Evolutionary conservation across 2,888 invertebrate genomes (phyloP).

Genomic region (Uropetala carovei): DNA sequence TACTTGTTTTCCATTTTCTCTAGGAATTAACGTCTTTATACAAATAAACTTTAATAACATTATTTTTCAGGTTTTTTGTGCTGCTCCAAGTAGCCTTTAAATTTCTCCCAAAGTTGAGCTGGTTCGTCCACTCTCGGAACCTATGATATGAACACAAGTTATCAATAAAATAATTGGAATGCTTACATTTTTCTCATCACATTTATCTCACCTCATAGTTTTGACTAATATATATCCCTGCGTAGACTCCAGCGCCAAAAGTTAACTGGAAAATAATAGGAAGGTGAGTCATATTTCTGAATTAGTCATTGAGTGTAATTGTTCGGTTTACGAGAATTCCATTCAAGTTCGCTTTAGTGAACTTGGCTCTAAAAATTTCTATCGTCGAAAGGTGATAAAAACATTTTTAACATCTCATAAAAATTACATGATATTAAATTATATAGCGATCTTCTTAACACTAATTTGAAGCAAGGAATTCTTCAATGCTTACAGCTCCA

Average conservation of each 20-base stretch:
- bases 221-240: constrained; percentile 85
- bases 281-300: constrained; percentile 68
- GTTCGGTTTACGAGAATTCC: background rate
- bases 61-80: constrained; percentile 74
- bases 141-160: constrained; percentile 76
- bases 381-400: background rate
- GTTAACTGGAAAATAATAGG: constrained; percentile 79
- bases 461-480: background rate
- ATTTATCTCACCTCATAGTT: constrained; percentile 83
- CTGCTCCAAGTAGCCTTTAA: constrained; percentile 83
- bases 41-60: background rate
- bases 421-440: background rate
- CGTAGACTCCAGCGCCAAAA: constrained; percentile 83
- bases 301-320: background rate
- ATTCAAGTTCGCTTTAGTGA: background rate
- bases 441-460: background rate
- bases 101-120: constrained; percentile 82
- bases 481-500: constrained; percentile 71
- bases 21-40: background rate
- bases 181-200: background rate
- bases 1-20: constrained; percentile 74
- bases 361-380: background rate
- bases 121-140: constrained; percentile 92
- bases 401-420: too few species aligned
- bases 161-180: background rate